Conservation (phyloP, 2,113 vertebrate genomes). For the Orycteropus afer region DNA sequence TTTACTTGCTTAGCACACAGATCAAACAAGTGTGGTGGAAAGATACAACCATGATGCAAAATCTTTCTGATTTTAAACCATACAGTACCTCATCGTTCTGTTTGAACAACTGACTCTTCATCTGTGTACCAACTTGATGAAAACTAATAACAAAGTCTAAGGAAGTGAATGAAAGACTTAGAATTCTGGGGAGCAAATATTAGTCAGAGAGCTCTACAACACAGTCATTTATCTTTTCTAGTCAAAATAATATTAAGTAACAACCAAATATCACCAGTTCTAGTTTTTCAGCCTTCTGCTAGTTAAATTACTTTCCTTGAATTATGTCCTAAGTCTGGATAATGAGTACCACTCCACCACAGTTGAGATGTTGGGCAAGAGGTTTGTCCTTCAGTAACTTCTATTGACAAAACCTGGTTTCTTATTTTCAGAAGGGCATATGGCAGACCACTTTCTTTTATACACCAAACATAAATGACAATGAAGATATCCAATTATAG, state of each 20-base stretch:
- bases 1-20: no score
- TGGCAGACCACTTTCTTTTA: not conserved
- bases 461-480: not conserved
- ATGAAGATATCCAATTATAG: not conserved
- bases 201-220: not conserved
- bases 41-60: no score
- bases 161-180: not conserved
- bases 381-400: not conserved
- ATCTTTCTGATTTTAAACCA: no score
- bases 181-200: not conserved
- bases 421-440: not conserved
- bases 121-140: not conserved
- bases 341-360: not conserved
- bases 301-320: slow-evolving; percentile 15
- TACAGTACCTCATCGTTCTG: no score
- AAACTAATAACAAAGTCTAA: not conserved
- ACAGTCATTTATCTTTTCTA: not conserved
- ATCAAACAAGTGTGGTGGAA: no score
- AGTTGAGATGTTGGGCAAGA: not conserved
- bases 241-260: slow-evolving; percentile 35
- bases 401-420: not conserved
- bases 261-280: not conserved
- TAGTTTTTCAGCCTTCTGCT: not conserved
- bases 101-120: no score
- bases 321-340: not conserved